Evolutionary conservation across 2,888 invertebrate genomes (phyloP), one percentile per base, ranked within the genome.

Genomic region (Nineta flava): DNA sequence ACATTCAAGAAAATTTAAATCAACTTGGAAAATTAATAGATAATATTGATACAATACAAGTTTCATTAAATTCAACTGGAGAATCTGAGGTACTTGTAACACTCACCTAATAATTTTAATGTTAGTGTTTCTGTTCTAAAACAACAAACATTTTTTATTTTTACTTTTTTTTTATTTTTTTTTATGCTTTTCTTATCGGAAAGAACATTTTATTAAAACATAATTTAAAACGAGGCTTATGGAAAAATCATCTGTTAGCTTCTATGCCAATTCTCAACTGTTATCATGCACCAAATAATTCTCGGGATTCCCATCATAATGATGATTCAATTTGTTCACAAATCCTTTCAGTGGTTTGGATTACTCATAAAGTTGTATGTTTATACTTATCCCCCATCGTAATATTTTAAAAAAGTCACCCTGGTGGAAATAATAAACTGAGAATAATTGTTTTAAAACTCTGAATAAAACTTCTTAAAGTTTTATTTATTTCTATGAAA

Each of bases 1-100:
- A 77, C 53, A 77, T 81, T 17, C 82, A 84, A 63, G 73, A 81
- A 55, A 79, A 81, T 32, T 70, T 86, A 46, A 76, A 76, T 56
- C 82, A 83, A 62, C 64, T 87, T 56, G 71, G 75, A 55, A 68
- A 76, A 41, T 66, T 85, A 49, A 64, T 84, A 53, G 77, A 81
- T 53, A 69, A 70, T 54, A 63, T 75, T 46, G 74, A 73, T 58
- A 55, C 61, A 34, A 50, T 58, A 51, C 59, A 54, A 53, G 34
- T 19, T 19, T 10, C 31, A 15, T 13, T 17, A 9, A 48, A 34
- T 26, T 19, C 43, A 21, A 21, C 43, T 15, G 47, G 47, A 9
- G 47, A 47, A 21, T 32, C 34, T 2, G 47, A 47, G 47, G 47
- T 35, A 32, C 19, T 38, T 38, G 38, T 38, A 26, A 26, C 7